Evolutionary conservation across 1,140 invertebrate species (phyloP), one percentile per base, ranked within the genome.

Genomic region (Plutomurus gul): DNA sequence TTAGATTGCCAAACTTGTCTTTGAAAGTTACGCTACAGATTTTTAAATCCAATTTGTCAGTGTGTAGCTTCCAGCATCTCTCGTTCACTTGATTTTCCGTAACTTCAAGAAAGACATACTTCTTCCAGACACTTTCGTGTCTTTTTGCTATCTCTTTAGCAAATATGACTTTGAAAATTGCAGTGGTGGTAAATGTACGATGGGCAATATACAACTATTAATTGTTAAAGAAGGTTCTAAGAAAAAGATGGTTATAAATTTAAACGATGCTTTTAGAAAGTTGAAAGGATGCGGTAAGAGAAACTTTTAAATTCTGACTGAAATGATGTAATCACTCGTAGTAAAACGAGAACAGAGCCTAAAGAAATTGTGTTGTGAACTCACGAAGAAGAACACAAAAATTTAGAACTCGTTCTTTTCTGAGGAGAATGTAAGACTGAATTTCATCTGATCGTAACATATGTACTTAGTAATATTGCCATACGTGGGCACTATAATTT

Each of bases 401-500:
- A 65, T 27, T 25, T 33, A 30, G 27, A 65, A 33, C 27, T 65
- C 27, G 36, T 25, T 33, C 51, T 60, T 65, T 33, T 33, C 27
- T 65, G 56, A 65, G 56, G 36, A 65, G 36, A 65, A 30, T 65
- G 27, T 65, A n/a, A n/a, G 27, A 30, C 56, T 65, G 56, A 65
- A 65, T 65, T 65, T 65, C 27, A 65, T 65, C 36, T 65, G 27
- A 65, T 65, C 27, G 36, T 65, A 65, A 60, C 30, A 65, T 65
- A 65, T 33, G 36, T 30, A 33, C 36, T 16, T 18, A 33, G n/a
- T n/a, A n/a, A n/a, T n/a, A n/a, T n/a, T 47, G 39, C 39, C 11
- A n/a, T 43, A 8, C n/a, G n/a, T 43, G 39, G 11, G 7, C 2
- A 43, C n/a, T n/a, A n/a, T 43, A n/a, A 43, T 3, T 43, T 3